These are phyloP conservation scores for Caranx melampygus DNA, from an alignment of 2,113 vertebrate species.

Conservation along the genomic window DNA sequence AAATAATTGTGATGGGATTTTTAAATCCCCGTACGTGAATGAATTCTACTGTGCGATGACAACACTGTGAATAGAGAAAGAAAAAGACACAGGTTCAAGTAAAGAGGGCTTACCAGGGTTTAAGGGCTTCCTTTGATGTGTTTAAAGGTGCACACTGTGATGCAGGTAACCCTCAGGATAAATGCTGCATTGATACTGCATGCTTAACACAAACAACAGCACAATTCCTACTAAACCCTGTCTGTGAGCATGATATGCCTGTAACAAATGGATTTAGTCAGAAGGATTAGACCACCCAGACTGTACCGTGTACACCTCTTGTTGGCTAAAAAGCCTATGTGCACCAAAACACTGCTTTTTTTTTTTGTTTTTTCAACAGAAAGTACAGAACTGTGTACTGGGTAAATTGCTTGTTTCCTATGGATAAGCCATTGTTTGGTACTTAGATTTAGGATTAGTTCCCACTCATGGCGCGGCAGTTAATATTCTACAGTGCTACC, in stretches of 20 bases:
- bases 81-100: conserved; percentile 17
- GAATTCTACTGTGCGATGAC: background rate
- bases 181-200: conserved; percentile 21
- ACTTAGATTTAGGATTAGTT: too few species aligned
- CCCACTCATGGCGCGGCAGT: background rate
- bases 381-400: background rate
- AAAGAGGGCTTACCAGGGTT: conserved; percentile 24
- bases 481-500: background rate
- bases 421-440: background rate
- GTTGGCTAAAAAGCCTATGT: background rate
- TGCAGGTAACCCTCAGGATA: conserved; percentile 44
- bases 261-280: conserved; percentile 47
- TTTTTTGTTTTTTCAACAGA: background rate
- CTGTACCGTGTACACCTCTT: conserved; percentile 13
- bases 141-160: conserved; percentile 36
- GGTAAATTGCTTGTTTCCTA: background rate
- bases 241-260: conserved; percentile 27
- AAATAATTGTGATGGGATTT: too few species aligned
- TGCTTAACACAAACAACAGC: conserved; percentile 41
- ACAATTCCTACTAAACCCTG: conserved; percentile 11
- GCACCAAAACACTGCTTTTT: background rate
- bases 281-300: conserved; percentile 28
- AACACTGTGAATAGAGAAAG: background rate
- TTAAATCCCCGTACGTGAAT: background rate
- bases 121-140: conserved; percentile 44